Base-by-base conservation (phyloP, 1,140 invertebrate species). In the Sycophaga agraensis region DNA sequence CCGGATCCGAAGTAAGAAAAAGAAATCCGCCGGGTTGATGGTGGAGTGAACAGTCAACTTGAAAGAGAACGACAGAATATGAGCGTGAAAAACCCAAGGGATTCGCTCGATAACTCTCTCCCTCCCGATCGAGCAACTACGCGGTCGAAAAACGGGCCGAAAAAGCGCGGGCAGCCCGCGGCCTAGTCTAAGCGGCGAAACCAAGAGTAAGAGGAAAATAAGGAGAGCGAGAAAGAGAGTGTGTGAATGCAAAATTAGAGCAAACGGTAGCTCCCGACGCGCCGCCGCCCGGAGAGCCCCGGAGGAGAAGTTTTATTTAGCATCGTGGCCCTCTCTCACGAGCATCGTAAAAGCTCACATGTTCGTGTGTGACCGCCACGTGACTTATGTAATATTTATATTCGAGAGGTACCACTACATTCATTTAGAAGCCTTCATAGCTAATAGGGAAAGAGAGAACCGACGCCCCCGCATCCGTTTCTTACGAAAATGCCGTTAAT, bases 291-390 rank as follows among this genome's bases (percentile, higher is more conserved):
- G 50, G 50, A 55, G 69, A 78, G 78, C 74, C 76, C 74, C 53
- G 28, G 45, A 67, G 67, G 70, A 68, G 64, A 60, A 78, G 77
- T 78, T 79, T 80, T 80, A 79, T 80, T 80, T 79, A 80, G 77
- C 77, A 77, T 76, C 73, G 70, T 16, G 19, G 31, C 56, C 28
- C 48, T 35, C 14, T 40, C 24, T 49, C 46, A 46, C 37, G 8
- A 17, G 39, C 16, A 21, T 19, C 43, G 22, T 46, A 22, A 19
- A n/a, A n/a, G n/a, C n/a, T n/a, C n/a, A n/a, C n/a, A n/a, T n/a
- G n/a, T n/a, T n/a, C n/a, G n/a, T n/a, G n/a, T n/a, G n/a, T n/a
- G n/a, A n/a, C n/a, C n/a, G n/a, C n/a, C 59, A 60, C 59, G 49
- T 46, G 43, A 19, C 50, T 54, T 60, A 54, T 42, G 50, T 60